A percentile compares a stretch with the other conserved stretches of the same genome.
Evolutionary conservation across 2,113 vertebrate genomes (phyloP).

Genomic region (Vulpes vulpes): DNA sequence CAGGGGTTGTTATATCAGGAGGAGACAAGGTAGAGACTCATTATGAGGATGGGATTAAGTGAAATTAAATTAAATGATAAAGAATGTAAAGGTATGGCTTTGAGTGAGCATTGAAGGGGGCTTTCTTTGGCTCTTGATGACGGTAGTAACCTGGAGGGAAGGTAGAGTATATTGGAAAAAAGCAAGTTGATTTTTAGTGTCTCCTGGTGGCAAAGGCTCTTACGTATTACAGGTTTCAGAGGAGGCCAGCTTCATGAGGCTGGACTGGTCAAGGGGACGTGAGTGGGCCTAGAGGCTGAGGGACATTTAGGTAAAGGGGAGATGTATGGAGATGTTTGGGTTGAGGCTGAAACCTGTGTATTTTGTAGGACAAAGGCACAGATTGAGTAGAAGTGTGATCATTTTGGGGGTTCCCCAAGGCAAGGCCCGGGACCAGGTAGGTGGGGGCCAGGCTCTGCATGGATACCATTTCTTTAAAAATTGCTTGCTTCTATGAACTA

Average conservation of each 20-base stretch:
- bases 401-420: not conserved
- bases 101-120: accelerated
- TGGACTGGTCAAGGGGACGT: not conserved
- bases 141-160: accelerated
- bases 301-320: not conserved
- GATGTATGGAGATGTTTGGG: not conserved
- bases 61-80: not conserved
- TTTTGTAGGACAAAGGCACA: not conserved
- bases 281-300: not conserved
- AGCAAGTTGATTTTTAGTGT: not conserved
- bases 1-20: not conserved
- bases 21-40: not conserved
- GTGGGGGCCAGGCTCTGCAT: not conserved
- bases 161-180: not conserved
- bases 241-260: accelerated
- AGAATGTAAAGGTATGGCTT: not conserved
- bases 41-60: too few relatives aligned
- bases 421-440: not conserved
- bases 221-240: not conserved
- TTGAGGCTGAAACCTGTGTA: not conserved
- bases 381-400: not conserved
- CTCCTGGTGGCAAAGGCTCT: not conserved
- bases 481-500: not conserved
- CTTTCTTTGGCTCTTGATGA: not conserved
- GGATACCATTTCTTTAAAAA: not conserved